Conservation (phyloP, 1,140 invertebrate genomes). For the Hermetia illucens region DNA sequence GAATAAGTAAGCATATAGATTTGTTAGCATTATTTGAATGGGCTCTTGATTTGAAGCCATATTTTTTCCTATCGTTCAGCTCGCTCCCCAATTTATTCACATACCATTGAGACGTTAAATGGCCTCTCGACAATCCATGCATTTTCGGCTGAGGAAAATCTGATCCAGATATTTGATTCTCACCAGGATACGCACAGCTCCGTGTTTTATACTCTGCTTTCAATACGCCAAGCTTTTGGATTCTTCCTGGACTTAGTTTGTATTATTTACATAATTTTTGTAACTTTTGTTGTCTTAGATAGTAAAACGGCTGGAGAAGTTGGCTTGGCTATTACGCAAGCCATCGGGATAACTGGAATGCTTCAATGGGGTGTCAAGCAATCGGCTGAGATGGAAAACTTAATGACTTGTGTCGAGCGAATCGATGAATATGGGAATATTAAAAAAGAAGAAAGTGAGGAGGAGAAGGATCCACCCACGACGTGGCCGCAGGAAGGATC, state of each 20-base stretch:
- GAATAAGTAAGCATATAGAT: constrained; percentile 55
- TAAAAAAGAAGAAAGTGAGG: constrained; percentile 30
- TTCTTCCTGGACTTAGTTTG: constrained; percentile 52
- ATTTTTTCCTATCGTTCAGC: constrained; percentile 29
- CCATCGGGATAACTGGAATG: no score
- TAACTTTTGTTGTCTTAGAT: constrained; percentile 12
- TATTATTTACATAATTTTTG: constrained; percentile 37
- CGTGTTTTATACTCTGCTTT: constrained; percentile 47
- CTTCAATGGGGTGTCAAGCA: no score
- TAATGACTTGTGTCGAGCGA: no score
- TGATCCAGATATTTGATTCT: constrained; percentile 52
- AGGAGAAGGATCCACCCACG: constrained; percentile 31
- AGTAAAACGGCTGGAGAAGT: constrained; percentile 39
- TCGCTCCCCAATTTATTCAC: constrained; percentile 64
- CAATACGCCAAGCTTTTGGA: constrained; percentile 48
- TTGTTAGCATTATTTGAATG: background rate
- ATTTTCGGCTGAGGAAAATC: constrained; percentile 44
- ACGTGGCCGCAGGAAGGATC: constrained; percentile 56
- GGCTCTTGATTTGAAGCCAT: background rate
- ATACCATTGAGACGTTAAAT: constrained; percentile 52
- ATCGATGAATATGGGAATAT: no score
- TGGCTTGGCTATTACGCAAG: constrained; percentile 62
- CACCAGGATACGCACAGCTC: constrained; percentile 45
- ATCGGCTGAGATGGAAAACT: no score
- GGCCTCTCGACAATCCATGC: constrained; percentile 65